phyloP scores from a whole-genome alignment of 2,797 vertebrate species.

The Scarus forsteni region DNA sequence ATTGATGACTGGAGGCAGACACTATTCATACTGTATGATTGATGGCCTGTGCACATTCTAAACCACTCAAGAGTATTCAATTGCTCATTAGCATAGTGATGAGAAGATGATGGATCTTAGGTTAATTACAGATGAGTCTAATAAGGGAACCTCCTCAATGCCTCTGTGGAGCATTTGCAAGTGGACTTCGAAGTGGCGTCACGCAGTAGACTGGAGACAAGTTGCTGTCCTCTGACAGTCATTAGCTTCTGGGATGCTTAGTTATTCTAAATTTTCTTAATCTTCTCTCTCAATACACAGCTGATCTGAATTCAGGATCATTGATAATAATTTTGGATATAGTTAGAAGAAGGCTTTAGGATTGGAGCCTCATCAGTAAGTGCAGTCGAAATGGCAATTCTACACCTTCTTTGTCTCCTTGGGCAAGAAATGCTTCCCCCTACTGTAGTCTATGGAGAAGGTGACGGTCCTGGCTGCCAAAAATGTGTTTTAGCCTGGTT shows the following conservation, averaged over 20 bases:
- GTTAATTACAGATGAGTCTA: conserved; percentile 70
- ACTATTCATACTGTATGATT: conserved; percentile 38
- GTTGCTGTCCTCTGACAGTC: conserved; percentile 29
- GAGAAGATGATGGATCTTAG: conserved; percentile 50
- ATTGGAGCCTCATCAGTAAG: too few species aligned
- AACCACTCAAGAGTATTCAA: conserved; percentile 60
- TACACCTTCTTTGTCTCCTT: too few species aligned
- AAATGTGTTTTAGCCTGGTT: too few species aligned
- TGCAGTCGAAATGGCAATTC: too few species aligned
- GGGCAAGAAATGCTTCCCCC: too few species aligned
- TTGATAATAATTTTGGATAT: too few species aligned
- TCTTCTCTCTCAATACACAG: too few species aligned
- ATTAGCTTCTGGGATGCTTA: neutral
- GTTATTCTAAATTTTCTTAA: neutral
- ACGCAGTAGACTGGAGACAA: conserved; percentile 28
- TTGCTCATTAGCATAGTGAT: conserved; percentile 71
- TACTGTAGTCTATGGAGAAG: too few species aligned
- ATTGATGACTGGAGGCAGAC: conserved; percentile 21
- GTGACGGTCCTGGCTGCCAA: too few species aligned
- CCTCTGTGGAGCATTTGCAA: conserved; percentile 46
- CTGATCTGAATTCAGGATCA: too few species aligned
- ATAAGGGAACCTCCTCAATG: conserved; percentile 47
- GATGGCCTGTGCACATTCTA: conserved; percentile 59
- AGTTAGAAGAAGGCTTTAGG: too few species aligned
- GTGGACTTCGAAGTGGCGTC: conserved; percentile 47